Base-by-base conservation (phyloP, 2,888 invertebrate species). In the Diadegma fenestrale region DNA sequence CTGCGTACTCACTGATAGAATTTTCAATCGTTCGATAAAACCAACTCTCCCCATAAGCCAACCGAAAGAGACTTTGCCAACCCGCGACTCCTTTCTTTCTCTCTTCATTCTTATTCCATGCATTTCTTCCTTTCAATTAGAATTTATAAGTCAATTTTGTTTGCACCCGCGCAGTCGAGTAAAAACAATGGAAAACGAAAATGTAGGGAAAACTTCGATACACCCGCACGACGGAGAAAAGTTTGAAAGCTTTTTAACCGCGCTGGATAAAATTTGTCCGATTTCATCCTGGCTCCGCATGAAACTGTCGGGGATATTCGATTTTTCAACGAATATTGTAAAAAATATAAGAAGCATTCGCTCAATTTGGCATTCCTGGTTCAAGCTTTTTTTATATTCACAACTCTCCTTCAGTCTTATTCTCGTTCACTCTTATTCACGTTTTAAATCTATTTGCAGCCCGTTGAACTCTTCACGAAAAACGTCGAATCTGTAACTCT, bases 1-100 rank as follows among this genome's bases (percentile, higher is more conserved):
- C 80, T 69, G 73, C 66, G 71, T 58, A 54, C 54, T 54, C 79
- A 68, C 78, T 82, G 85, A 82, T 82, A 76, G 82, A 85, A 85
- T 85, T 85, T 85, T 82, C 85, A 79, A 85, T 85, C 76, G 82
- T 37, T 64, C 66, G 54, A 82, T 73, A 66, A 58, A 58, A n/a
- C 58, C 69, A 17, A 54, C 26, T 58, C 45, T 58, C 41, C 69
- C 43, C 68, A 69, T 19, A 41, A 71, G 48, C n/a, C 69, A 54
- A 17, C 58, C 58, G 63, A 45, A 63, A 76, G 26, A 41, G 33
- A 41, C 37, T 48, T 10, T 19, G 19, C 51, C 19, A 26, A 37
- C 58, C 26, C 45, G 4, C 22, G 26, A 26, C 58, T 58, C 26
- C 58, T 26, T 58, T 58, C 41, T 80, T 85, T 64, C 51, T 61